These are phyloP conservation scores for Terebella lapidaria DNA, from an alignment of 2,888 invertebrate species.

Conservation along the genomic window DNA sequence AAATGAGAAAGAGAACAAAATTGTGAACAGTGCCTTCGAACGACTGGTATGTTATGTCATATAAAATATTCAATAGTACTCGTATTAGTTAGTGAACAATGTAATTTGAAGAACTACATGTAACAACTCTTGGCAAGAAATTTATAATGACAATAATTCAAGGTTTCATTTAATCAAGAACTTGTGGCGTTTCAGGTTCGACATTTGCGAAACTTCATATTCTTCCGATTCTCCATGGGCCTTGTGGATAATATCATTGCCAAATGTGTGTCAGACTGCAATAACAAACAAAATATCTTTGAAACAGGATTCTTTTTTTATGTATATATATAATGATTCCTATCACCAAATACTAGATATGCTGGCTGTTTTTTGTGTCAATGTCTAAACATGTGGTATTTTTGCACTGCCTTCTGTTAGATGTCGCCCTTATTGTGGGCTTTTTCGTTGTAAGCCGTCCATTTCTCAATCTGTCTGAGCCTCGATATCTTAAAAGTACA, in stretches of 20 bases:
- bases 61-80: neutral
- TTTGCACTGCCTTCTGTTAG: too few relatives aligned
- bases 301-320: neutral
- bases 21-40: slow-evolving; percentile 80
- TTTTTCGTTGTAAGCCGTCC: slow-evolving; percentile 92
- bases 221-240: slow-evolving; percentile 85
- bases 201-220: slow-evolving; percentile 80
- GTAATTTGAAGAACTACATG: too few relatives aligned
- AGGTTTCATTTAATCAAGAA: neutral
- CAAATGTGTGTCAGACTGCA: slow-evolving; percentile 80
- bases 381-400: too few relatives aligned
- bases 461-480: slow-evolving; percentile 74
- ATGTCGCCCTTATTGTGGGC: slow-evolving; percentile 91
- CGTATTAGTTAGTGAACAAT: too few relatives aligned
- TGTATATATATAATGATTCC: slow-evolving; percentile 1
- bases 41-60: slow-evolving; percentile 62
- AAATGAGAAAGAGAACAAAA: slow-evolving; percentile 74
- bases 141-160: neutral
- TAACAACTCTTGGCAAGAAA: too few relatives aligned
- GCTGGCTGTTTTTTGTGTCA: too few relatives aligned
- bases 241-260: slow-evolving; percentile 93
- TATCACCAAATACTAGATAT: too few relatives aligned
- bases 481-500: slow-evolving; percentile 60
- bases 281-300: neutral
- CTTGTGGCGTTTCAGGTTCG: slow-evolving; percentile 58